Base-by-base conservation (phyloP, 2,113 vertebrate genomes). In the Microtus pennsylvanicus region DNA sequence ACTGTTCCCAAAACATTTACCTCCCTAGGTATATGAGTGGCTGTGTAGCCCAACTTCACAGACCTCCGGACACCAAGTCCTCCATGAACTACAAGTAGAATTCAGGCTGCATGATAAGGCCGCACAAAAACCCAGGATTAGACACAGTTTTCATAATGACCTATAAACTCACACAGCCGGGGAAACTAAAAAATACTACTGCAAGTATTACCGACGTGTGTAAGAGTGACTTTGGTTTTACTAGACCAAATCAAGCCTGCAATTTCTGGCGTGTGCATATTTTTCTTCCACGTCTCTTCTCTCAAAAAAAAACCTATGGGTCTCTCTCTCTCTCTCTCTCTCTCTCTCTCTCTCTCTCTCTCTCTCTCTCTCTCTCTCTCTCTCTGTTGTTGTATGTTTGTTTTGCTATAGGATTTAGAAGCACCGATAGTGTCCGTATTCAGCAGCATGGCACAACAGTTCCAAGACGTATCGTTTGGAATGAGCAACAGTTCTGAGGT, bases 391-490 rank as follows among this genome's bases (percentile, higher is more conserved):
- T 83, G 21, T 74, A n/a, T 74, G 19, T 75, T 75, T 55, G 33
- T 19, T 86, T 69, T 69, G 30, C 72, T 89, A 87, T 98, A 99
- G 99, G 98, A 99, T 70, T 97, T 98, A 77, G 98, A 98, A 80
- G 98, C 96, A 87, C 96, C 52, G 14, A 98, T 98, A 72, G 99
- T 98, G 55, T 91, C 98, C 2, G 92, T 98, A 93, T 98, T 99
- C 26, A 58, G 94, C 13, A 97, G 86, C 13, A 97, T 98, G 75
- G 98, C 98, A 16, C 97, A 97, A 42, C 90, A 96, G 13, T 96
- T 99, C 14, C 94, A 98, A 17, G 98, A 98, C 0, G 98, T 99
- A 82, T 98, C 99, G 0, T 99, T 98, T 61, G 99, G 99, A 30
- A 93, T 99, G 81, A 99, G 99, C 98, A 98, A 80, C 14, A 97